phyloP scores from a whole-genome alignment of 2,113 vertebrate species.

The Gymnarchus niloticus region DNA sequence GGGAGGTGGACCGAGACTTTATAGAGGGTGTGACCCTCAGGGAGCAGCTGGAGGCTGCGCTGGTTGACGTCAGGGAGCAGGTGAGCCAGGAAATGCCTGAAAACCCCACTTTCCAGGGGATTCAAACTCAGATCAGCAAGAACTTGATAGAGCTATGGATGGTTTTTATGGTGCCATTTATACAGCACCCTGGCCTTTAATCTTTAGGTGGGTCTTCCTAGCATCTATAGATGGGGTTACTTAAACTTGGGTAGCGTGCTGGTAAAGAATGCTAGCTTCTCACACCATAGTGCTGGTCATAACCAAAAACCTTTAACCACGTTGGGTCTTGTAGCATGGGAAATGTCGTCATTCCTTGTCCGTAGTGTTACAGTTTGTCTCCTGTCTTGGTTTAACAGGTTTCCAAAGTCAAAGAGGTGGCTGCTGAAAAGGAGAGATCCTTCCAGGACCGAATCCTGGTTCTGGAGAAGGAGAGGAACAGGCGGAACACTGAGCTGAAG shows the following conservation, averaged over 20 bases:
- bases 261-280: neutral
- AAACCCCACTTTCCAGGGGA: neutral
- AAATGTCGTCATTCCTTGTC: neutral
- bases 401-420: conserved; percentile 64
- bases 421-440: conserved; percentile 54
- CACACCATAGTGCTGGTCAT: neutral
- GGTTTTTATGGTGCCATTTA: no score
- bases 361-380: conserved; percentile 8
- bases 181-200: no score
- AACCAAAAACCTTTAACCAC: no score
- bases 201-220: no score
- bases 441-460: conserved; percentile 68
- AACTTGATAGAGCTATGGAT: no score
- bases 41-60: conserved; percentile 69
- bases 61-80: conserved; percentile 72
- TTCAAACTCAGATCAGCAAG: neutral
- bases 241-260: no score
- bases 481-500: conserved; percentile 64
- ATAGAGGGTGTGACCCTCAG: conserved; percentile 60
- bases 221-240: no score
- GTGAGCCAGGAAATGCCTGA: conserved; percentile 46
- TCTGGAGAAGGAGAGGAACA: conserved; percentile 71
- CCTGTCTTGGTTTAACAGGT: conserved; percentile 58
- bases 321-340: neutral
- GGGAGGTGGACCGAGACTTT: conserved; percentile 68